These are phyloP conservation scores for Ceramica pisi DNA, from an alignment of 2,888 invertebrate genomes.

Conservation along the genomic window DNA sequence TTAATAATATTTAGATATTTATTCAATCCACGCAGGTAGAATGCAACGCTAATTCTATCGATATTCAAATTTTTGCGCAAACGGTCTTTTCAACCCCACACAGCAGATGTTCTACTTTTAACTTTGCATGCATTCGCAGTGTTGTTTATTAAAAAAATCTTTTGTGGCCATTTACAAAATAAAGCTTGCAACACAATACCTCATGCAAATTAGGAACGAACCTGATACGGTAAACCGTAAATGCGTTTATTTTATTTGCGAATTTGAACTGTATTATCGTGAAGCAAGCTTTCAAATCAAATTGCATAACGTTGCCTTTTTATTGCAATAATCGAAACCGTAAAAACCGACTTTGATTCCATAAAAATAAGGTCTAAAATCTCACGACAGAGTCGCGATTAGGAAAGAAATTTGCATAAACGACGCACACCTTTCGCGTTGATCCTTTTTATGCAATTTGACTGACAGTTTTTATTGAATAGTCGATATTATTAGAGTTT, in stretches of 20 bases:
- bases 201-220: slow-evolving; percentile 88
- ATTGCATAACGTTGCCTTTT: slow-evolving; percentile 77
- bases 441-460: slow-evolving; percentile 88
- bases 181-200: slow-evolving; percentile 87
- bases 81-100: slow-evolving; percentile 66
- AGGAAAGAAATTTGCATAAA: slow-evolving; percentile 87
- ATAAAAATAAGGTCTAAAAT: slow-evolving; percentile 65
- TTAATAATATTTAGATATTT: slow-evolving; percentile 49
- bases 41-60: slow-evolving; percentile 64
- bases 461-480: slow-evolving; percentile 84
- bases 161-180: slow-evolving; percentile 90
- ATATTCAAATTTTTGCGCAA: slow-evolving; percentile 68
- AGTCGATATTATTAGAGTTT: slow-evolving; percentile 67
- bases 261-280: slow-evolving; percentile 74
- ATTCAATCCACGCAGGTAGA: slow-evolving; percentile 55
- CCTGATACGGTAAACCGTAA: slow-evolving; percentile 68
- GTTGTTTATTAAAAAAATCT: slow-evolving; percentile 89
- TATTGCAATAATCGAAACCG: slow-evolving; percentile 61
- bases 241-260: slow-evolving; percentile 54
- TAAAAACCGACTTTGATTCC: slow-evolving; percentile 58
- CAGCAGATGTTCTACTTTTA: slow-evolving; percentile 89
- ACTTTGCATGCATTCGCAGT: slow-evolving; percentile 83
- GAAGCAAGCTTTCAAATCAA: slow-evolving; percentile 69
- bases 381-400: slow-evolving; percentile 56
- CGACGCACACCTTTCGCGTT: slow-evolving; percentile 86